phyloP scores from a whole-genome alignment of 2,113 vertebrate genomes.

The Bagarius yarrelli region DNA sequence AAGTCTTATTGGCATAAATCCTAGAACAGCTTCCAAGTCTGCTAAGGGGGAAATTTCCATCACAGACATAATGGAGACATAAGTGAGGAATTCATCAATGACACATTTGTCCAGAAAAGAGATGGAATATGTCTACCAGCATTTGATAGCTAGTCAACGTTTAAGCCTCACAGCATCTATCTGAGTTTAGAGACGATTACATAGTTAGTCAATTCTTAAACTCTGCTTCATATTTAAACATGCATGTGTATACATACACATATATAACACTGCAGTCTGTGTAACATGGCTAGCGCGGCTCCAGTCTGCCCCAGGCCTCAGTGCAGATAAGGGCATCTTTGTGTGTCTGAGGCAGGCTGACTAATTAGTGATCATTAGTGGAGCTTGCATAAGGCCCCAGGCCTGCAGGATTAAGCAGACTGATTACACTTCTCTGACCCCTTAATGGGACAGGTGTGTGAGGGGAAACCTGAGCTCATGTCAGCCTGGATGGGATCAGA shows the following conservation, averaged over 20 bases:
- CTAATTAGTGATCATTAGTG: constrained; percentile 80
- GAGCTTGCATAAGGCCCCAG: constrained; percentile 68
- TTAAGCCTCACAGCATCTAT: background rate
- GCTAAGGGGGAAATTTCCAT: constrained; percentile 30
- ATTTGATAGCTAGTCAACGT: background rate
- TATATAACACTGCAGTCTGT: constrained; percentile 22
- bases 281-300: background rate
- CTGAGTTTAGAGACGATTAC: background rate
- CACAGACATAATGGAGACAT: constrained; percentile 16
- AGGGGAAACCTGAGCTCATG: constrained; percentile 62
- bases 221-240: constrained; percentile 3
- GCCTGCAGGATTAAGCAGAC: constrained; percentile 71
- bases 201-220: constrained; percentile 9
- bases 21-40: constrained; percentile 25
- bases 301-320: constrained; percentile 16
- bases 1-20: constrained; percentile 33
- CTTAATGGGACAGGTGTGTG: constrained; percentile 66
- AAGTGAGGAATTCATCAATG: constrained; percentile 12
- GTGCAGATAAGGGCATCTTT: constrained; percentile 64
- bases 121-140: background rate
- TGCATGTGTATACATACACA: background rate
- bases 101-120: constrained; percentile 13
- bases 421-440: constrained; percentile 73
- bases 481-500: constrained; percentile 33
- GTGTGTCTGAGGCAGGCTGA: constrained; percentile 61